Evolutionary conservation across 2,888 invertebrate genomes (phyloP).

Genomic region (Noctua comes): DNA sequence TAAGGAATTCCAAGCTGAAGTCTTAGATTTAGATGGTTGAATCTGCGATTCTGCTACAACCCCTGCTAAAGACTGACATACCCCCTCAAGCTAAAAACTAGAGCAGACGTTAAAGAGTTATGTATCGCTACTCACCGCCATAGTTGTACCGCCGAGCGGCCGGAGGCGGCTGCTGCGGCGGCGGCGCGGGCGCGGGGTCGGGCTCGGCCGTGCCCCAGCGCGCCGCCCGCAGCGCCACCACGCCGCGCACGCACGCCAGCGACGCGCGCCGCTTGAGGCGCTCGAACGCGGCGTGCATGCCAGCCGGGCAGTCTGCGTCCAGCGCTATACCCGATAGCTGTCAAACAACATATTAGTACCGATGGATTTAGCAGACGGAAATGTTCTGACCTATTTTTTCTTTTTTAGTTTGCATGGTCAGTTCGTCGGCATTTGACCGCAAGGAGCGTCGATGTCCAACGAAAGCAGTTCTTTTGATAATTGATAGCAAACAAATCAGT

Average conservation of each 20-base stretch:
- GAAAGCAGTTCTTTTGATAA: slow-evolving; percentile 2
- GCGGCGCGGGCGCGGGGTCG: slow-evolving; percentile 69
- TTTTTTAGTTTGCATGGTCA: background rate
- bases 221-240: slow-evolving; percentile 84
- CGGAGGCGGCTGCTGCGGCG: slow-evolving; percentile 41
- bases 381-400: too few relatives aligned
- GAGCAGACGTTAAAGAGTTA: background rate
- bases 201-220: slow-evolving; percentile 87
- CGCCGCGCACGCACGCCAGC: slow-evolving; percentile 81
- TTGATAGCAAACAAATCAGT: background rate
- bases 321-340: slow-evolving; percentile 88
- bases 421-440: background rate
- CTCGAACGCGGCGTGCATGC: slow-evolving; percentile 87
- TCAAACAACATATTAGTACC: slow-evolving; percentile 40
- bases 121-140: slow-evolving; percentile 42
- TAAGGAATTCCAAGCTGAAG: background rate
- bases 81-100: too few relatives aligned
- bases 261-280: slow-evolving; percentile 82
- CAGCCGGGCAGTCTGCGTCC: slow-evolving; percentile 87
- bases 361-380: slow-evolving; percentile 5
- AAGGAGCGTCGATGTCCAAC: background rate
- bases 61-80: too few relatives aligned
- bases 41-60: background rate
- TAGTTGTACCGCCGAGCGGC: slow-evolving; percentile 59
- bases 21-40: background rate